Evolutionary conservation across 2,113 vertebrate genomes (phyloP).

Genomic region (Chionomys nivalis): DNA sequence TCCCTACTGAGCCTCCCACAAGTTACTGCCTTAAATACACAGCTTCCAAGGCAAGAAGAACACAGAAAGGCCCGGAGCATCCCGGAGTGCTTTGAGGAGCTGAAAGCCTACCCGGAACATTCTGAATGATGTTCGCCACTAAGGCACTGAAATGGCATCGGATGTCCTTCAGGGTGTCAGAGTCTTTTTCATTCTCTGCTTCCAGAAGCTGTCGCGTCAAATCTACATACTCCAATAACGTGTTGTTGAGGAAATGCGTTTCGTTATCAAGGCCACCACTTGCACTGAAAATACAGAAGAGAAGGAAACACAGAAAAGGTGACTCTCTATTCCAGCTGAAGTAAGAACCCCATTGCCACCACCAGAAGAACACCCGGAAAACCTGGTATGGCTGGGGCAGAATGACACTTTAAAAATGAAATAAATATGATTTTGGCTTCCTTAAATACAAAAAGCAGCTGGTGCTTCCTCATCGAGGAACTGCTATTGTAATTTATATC

Average conservation of each 20-base stretch:
- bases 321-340: background rate
- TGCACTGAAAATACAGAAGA: conserved; percentile 86
- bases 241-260: conserved; percentile 97
- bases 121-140: conserved; percentile 99
- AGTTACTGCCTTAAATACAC: background rate
- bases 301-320: conserved; percentile 9
- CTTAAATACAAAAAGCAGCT: conserved; percentile 3
- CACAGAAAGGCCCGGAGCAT: background rate
- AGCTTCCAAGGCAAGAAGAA: background rate
- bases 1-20: background rate
- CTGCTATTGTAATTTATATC: background rate
- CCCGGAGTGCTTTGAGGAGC: background rate
- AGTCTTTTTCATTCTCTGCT: conserved; percentile 99
- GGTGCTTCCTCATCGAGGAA: background rate
- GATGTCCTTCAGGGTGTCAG: conserved; percentile 96
- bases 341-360: background rate
- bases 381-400: background rate
- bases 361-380: background rate
- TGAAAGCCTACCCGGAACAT: conserved; percentile 93
- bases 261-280: conserved; percentile 98
- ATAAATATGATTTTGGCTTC: background rate
- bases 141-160: conserved; percentile 99
- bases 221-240: conserved; percentile 97
- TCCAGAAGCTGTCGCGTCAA: conserved; percentile 97
- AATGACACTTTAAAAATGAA: background rate